Base-by-base conservation (phyloP, 2,113 vertebrate genomes). In the Xiphophorus maculatus region DNA sequence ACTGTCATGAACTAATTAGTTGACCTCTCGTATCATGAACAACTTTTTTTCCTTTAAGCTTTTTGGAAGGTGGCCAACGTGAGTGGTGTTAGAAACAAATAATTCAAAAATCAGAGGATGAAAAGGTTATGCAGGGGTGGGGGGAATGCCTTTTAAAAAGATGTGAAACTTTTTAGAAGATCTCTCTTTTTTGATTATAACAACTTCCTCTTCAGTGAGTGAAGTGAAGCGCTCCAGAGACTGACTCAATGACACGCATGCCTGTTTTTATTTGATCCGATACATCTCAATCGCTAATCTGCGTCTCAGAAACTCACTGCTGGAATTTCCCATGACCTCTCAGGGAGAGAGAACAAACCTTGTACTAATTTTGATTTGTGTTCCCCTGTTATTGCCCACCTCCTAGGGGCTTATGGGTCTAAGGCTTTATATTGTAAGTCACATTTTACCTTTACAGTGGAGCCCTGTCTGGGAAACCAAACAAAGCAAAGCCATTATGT, bases 291-390 rank as follows among this genome's bases (percentile, higher is more conserved):
- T 82, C 74, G 28, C 33, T 67, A 64, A 72, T 80, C 66, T 62
- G 69, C 72, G 74, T 65, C 63, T 64, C 60, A 79, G 71, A 79
- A 30, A 63, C 68, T 32, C 64, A 8, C 70, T 62, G 17, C 4
- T 79, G 67, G 70, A 80, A 74, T 84, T 73, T 76, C 64, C 71
- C 63, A 63, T 4, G 68, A 84, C 77, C 87, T 71, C 82, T 77
- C 19, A 22, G 28, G 10, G 87, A 63, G 77, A 10, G 87, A 64
- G 77, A 89, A 85, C 85, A 86, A 73, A 66, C 40, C 66, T 80
- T 63, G 60, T 9, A 66, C 85, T 82, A 88, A 90, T 88, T 90
- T 81, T 91, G 87, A 93, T 91, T 90, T 92, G 82, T 90, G 84
- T 75, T 71, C 54, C 40, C 63, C 60, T 76, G 83, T 89, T 84